Conservation (phyloP, 1,140 invertebrate genomes). For the Philaenus spumarius region DNA sequence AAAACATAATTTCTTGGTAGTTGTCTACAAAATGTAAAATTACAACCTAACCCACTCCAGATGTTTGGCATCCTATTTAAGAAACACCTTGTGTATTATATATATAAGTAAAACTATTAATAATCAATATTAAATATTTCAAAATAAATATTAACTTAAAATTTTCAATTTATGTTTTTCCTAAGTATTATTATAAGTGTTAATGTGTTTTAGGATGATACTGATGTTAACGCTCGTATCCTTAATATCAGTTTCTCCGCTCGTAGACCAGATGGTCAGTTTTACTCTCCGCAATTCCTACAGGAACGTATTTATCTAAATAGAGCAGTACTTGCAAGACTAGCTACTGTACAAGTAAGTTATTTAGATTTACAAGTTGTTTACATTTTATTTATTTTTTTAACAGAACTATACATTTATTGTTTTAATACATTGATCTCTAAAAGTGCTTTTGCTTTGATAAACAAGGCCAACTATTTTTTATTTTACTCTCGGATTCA, state of each 20-base stretch:
- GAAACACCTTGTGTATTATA: no score
- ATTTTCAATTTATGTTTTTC: not conserved
- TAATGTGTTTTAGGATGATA: constrained; percentile 55
- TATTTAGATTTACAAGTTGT: no score
- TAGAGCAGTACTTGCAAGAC: constrained; percentile 70
- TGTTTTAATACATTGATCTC: no score
- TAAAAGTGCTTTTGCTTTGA: no score
- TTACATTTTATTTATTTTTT: constrained; percentile 8
- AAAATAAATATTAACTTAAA: not conserved
- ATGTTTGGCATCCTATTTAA: no score
- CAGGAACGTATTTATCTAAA: constrained; percentile 93
- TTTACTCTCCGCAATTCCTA: constrained; percentile 80
- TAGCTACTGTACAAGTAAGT: constrained; percentile 77
- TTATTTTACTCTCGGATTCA: no score
- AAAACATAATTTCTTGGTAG: no score
- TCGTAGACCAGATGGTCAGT: constrained; percentile 68
- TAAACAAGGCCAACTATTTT: no score
- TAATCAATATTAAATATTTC: not conserved
- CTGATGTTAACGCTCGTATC: constrained; percentile 75
- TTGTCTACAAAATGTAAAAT: no score
- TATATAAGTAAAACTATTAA: no score
- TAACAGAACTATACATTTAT: constrained; percentile 6
- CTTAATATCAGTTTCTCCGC: constrained; percentile 95
- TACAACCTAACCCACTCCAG: no score
- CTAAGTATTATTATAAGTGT: not conserved